Base-by-base conservation (phyloP, 2,113 vertebrate genomes). In the Stigmatopora argus region DNA sequence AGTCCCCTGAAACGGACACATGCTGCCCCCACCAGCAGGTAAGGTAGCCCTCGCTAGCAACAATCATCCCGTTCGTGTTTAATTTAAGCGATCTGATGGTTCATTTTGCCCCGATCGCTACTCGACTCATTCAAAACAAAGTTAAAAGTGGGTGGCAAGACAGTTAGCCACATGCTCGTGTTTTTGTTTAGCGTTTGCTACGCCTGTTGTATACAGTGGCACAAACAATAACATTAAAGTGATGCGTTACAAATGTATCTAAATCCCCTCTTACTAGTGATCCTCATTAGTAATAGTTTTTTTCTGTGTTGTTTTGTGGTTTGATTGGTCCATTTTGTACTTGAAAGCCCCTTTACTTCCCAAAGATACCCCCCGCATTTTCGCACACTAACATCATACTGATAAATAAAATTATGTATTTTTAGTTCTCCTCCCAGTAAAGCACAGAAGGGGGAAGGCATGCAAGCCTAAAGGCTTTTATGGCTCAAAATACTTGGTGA, bases 21-120 rank as follows among this genome's bases (percentile, higher is more conserved):
- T 41, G 11, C 51, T 55, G 62, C 8, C 66, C 75, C 23, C 69
- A 62, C 41, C 77, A 66, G 13, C 79, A 88, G 85, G 86, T 89
- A 84, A n/a, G 67, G n/a, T 4, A 0, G 12, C 51, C 49, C 31
- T 18, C 3, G 21, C 7, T 31, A 44, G 12, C 5, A 56, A 56
- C 53, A 56, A 56, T 19, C 26, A 49, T 1, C 2, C 15, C 17
- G 9, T 18, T 3, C 48, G 14, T 12, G n/a, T 19, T n/a, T 31
- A 34, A 15, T 19, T 19, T 31, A 9, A 12, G 34, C 2, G 31
- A 67, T 69, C 67, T 72, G 63, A 31, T 61, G 9, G 19, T 56
- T 62, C 64, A 77, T 71, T 58, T 52, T 64, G 31, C 57, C n/a
- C 15, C 58, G 41, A 35, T 59, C 4, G 19, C 18, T 60, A 31